Evolutionary conservation across 2,113 vertebrate species (phyloP).

Genomic region (Coturnix japonica): DNA sequence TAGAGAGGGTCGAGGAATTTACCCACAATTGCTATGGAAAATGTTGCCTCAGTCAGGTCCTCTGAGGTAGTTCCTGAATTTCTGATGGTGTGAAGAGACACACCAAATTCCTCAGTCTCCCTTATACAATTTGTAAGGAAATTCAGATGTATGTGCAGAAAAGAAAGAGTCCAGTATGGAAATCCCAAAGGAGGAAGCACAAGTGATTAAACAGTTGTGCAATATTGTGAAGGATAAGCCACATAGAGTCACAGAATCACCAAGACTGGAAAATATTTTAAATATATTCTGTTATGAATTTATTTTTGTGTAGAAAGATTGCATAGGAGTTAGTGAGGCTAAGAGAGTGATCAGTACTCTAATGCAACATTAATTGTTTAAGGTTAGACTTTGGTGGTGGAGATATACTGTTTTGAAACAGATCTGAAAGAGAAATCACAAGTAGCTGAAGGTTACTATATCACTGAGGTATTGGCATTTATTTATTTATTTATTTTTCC

Average conservation of each 20-base stretch:
- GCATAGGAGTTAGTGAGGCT: neutral
- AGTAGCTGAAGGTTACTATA: neutral
- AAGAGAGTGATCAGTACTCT: neutral
- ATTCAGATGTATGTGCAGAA: neutral
- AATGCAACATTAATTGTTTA: neutral
- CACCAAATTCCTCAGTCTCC: neutral
- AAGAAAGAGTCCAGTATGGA: neutral
- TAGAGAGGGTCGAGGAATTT: neutral
- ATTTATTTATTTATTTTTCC: neutral
- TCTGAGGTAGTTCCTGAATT: neutral
- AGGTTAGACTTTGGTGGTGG: neutral
- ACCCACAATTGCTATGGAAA: neutral
- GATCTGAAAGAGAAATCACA: neutral
- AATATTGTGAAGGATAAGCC: neutral
- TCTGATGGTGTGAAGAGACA: neutral
- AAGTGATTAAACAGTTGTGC: neutral
- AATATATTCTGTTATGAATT: neutral
- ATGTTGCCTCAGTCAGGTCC: neutral
- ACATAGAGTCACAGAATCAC: too few relatives aligned
- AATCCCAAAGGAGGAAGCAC: neutral
- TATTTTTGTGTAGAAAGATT: neutral
- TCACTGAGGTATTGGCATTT: neutral
- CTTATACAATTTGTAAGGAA: neutral
- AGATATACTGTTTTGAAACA: neutral
- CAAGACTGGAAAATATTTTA: neutral